Evolutionary conservation across 2,888 invertebrate genomes (phyloP).

Genomic region (Aplocera efformata): DNA sequence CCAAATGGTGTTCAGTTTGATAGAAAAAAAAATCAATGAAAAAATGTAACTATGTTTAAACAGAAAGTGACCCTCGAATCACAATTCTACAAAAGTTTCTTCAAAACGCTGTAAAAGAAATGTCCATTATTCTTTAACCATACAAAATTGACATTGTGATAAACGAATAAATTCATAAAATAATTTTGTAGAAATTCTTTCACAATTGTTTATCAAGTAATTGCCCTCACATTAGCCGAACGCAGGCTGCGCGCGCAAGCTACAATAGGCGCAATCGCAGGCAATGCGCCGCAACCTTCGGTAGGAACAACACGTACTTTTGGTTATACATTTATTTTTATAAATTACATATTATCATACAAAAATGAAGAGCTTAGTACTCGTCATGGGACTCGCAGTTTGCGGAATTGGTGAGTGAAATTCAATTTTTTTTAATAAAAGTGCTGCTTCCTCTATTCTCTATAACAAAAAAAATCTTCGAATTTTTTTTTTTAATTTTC

Average conservation of each 20-base stretch:
- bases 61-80: no score
- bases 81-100: no score
- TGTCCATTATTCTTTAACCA: no score
- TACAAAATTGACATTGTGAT: no score
- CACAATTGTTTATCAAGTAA: constrained; percentile 20
- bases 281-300: constrained; percentile 70
- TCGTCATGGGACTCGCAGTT: constrained; percentile 48
- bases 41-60: no score
- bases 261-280: constrained; percentile 45
- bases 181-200: constrained; percentile 22
- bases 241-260: constrained; percentile 40
- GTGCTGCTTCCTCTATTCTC: neutral
- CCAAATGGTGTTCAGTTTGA: no score
- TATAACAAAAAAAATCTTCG: no score
- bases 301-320: constrained; percentile 62
- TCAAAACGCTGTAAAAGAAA: no score
- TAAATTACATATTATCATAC: constrained; percentile 31
- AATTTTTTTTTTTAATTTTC: no score
- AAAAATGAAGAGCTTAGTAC: constrained; percentile 62
- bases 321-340: constrained; percentile 32
- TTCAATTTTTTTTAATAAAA: neutral
- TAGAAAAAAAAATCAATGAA: no score
- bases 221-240: constrained; percentile 35
- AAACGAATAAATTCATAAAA: constrained; percentile 18
- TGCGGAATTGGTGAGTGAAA: constrained; percentile 60